These are phyloP conservation scores for Holotrichia oblita DNA, from an alignment of 1,140 invertebrate species.

Conservation along the genomic window DNA sequence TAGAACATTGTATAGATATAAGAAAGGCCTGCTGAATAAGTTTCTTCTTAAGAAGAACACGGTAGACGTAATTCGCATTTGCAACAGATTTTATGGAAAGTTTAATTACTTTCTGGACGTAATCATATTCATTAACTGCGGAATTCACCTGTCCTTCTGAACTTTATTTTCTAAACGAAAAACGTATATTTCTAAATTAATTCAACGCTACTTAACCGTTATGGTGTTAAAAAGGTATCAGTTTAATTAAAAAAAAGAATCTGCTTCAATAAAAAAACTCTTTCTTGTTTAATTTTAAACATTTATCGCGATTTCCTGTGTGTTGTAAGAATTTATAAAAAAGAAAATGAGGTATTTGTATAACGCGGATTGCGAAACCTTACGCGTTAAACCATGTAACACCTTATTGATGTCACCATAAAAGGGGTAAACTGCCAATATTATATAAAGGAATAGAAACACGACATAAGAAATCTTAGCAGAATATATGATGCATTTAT, in stretches of 20 bases:
- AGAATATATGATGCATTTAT: too few species aligned
- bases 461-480: too few species aligned
- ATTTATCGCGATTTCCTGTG: background rate
- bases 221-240: background rate
- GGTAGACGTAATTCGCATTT: background rate
- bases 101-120: background rate
- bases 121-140: background rate
- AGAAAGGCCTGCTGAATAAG: background rate
- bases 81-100: conserved; percentile 16
- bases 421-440: background rate
- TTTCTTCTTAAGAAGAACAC: background rate
- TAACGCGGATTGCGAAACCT: background rate
- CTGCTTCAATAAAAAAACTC: background rate
- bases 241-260: background rate
- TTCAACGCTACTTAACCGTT: background rate
- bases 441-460: too few species aligned
- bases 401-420: background rate
- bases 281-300: background rate
- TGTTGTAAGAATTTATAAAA: background rate
- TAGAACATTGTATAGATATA: background rate
- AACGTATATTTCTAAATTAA: background rate
- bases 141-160: background rate
- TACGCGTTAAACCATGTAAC: background rate
- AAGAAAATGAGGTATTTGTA: background rate
- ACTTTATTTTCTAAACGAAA: background rate